phyloP scores from a whole-genome alignment of 2,797 vertebrate genomes.

The Mormyrus hasselquistii region DNA sequence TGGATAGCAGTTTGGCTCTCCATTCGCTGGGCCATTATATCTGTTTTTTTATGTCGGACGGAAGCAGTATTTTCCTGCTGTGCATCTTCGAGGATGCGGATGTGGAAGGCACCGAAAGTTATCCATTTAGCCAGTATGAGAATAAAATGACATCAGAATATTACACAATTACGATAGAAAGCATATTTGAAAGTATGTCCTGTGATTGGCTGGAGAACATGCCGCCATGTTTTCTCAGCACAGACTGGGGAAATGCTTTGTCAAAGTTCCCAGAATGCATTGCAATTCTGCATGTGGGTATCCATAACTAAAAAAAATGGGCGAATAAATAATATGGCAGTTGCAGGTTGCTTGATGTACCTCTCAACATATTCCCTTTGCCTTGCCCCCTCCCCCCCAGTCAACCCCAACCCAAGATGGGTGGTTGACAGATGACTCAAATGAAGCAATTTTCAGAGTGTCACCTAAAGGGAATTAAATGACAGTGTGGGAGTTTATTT shows the following conservation, averaged over 20 bases:
- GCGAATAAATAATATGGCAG: background rate
- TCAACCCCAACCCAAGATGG: background rate
- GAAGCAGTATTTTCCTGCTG: background rate
- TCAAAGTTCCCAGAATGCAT: background rate
- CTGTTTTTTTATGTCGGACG: background rate
- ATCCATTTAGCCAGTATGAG: background rate
- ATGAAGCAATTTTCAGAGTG: conserved; percentile 22
- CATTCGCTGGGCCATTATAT: background rate
- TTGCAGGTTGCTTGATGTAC: background rate
- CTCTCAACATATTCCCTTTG: background rate
- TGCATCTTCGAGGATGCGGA: background rate
- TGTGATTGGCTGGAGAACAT: background rate
- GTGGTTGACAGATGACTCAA: background rate
- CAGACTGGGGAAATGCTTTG: background rate
- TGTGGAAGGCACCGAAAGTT: no score
- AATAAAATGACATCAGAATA: background rate
- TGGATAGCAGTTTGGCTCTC: no score
- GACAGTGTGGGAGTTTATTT: conserved; percentile 20
- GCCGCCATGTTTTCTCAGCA: background rate
- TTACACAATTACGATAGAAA: background rate
- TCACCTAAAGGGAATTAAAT: conserved; percentile 13
- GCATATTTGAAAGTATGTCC: background rate
- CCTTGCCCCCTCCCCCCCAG: background rate
- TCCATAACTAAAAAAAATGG: background rate
- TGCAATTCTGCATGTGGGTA: background rate